phyloP scores from a whole-genome alignment of 1,140 invertebrate genomes.

The Drosophila subpulchrella region DNA sequence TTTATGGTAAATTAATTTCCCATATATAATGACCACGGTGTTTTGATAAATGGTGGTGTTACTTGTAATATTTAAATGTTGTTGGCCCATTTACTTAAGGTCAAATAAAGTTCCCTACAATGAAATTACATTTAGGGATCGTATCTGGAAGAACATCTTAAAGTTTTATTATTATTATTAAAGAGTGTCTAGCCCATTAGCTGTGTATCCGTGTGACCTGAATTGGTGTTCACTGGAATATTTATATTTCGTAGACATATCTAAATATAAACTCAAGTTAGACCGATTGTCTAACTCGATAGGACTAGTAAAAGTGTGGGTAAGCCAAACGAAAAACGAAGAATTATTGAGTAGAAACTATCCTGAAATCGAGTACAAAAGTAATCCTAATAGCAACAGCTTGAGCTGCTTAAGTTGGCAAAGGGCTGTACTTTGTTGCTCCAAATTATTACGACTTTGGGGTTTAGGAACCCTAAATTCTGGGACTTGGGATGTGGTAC shows the following conservation, averaged over 20 bases:
- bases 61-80: too few relatives aligned
- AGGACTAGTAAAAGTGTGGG: neutral
- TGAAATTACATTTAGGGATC: neutral
- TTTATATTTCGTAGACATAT: neutral
- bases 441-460: constrained; percentile 9
- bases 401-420: neutral
- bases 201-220: neutral
- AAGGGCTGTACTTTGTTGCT: neutral
- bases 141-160: neutral
- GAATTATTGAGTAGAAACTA: neutral
- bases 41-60: too few relatives aligned
- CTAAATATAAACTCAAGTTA: constrained; percentile 16
- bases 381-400: neutral
- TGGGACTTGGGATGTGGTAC: constrained; percentile 34
- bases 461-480: constrained; percentile 18
- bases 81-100: too few relatives aligned
- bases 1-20: neutral
- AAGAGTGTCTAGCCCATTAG: too few relatives aligned
- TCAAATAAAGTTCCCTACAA: too few relatives aligned
- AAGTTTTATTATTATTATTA: too few relatives aligned
- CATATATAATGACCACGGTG: neutral
- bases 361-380: neutral
- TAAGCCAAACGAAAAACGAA: neutral
- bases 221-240: neutral
- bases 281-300: neutral